Percentiles rank a stretch among this genome's conserved stretches.
These are phyloP conservation scores for Agrilus cyanescens DNA, from an alignment of 2,888 invertebrate species.

Conservation along the genomic window DNA sequence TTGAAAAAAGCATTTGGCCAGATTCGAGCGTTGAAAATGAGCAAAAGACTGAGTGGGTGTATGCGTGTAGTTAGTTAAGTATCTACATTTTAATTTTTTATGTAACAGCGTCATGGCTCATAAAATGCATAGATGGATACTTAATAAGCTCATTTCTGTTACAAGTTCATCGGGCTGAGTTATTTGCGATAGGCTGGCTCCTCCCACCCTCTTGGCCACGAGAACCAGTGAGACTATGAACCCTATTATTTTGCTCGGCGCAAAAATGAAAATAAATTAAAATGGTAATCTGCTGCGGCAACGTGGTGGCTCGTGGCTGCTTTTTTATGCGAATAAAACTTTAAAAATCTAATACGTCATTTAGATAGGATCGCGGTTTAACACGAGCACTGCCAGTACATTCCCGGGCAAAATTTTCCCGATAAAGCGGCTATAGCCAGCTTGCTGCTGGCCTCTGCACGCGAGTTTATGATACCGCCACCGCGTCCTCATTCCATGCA, in stretches of 20 bases:
- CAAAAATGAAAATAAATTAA: constrained; percentile 34
- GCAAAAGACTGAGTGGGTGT: too few relatives aligned
- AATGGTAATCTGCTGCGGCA: constrained; percentile 27
- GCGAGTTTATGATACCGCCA: constrained; percentile 6
- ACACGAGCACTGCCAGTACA: constrained; percentile 28
- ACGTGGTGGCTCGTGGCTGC: constrained; percentile 29
- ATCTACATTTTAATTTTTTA: too few relatives aligned
- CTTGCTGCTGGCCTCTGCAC: constrained; percentile 7
- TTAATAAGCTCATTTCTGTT: too few relatives aligned
- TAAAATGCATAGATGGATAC: too few relatives aligned
- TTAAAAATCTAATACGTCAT: constrained; percentile 37
- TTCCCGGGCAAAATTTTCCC: constrained; percentile 19
- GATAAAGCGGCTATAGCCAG: constrained; percentile 5
- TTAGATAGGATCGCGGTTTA: constrained; percentile 32
- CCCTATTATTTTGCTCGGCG: constrained; percentile 29
- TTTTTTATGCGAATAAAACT: constrained; percentile 32
- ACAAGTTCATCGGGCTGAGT: too few relatives aligned
- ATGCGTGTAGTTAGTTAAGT: too few relatives aligned
- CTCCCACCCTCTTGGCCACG: constrained; percentile 27
- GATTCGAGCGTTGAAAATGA: too few relatives aligned
- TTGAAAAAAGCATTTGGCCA: too few relatives aligned
- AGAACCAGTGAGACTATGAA: constrained; percentile 17
- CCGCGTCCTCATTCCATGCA: too few relatives aligned
- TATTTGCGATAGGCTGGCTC: constrained; percentile 7
- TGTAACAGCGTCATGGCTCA: too few relatives aligned